Evolutionary conservation across 2,888 invertebrate species (phyloP), one percentile per base, ranked within the genome.

Genomic region (Hirtodrosophila duncani): DNA sequence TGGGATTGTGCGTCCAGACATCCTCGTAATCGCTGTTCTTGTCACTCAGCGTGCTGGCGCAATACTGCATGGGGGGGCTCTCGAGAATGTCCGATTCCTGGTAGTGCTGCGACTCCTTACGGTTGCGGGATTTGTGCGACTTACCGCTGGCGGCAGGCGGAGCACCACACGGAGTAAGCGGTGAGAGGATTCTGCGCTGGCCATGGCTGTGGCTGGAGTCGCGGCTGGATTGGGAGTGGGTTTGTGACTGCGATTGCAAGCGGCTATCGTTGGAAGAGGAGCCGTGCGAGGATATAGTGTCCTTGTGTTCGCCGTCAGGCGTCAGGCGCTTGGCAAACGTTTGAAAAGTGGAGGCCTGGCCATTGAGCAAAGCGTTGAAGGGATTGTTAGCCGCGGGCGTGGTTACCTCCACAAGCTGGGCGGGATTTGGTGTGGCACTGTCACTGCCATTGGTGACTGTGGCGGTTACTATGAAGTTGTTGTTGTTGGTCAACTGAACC

Each of bases 21-120:
- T 97, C 97, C 88, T 97, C 97, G 83, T 97, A 97, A 87, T 97
- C 97, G 74, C 96, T 96, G 31, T 94, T 92, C 88, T 97, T 97
- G 84, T 97, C 97, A 58, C 94, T 93, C 20, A 97, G 89, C 1
- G 94, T 93, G 86, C 96, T 96, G 71, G 94, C 90, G 83, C 94
- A 96, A 82, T 96, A 96, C 39, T 95, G 96, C 24, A 92, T 89
- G 58, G 92, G 92, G 20, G 93, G 93, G 42, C 94, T 94, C 85
- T 95, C 95, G 63, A 95, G 88, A 56, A 95, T 94, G 83, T 95
- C 94, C 10, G 94, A 94, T 83, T 93, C 93, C 88, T 92, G 92
- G 85, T 92, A 92, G 86, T 92, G 92, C 82, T 89, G 91, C 69
- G 92, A 78, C 48, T 86, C 85, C 88, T 92, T 92, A 78, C 91